Base-by-base conservation (phyloP, 2,797 vertebrate species). In the Corythornis leucogaster region DNA sequence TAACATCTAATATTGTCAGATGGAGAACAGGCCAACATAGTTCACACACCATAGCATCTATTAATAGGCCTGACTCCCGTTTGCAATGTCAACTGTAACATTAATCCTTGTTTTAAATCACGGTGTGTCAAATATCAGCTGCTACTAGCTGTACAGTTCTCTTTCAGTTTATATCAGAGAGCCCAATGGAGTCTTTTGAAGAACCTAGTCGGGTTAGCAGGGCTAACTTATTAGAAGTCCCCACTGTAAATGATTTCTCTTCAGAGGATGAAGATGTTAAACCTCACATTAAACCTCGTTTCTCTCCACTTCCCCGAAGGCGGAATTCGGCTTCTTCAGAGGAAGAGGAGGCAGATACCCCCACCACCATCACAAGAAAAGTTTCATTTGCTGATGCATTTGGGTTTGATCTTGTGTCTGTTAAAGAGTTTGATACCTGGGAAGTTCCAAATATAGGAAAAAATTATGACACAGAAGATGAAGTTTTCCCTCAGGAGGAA, bases 361-460 rank as follows among this genome's bases (percentile, higher is more conserved):
- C 97, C 68, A 85, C 87, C 85, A 98, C 93, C 30, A 87, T 96
- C 13, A 79, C 97, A 63, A 98, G 99, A 94, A 99, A 98, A 96
- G 99, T 99, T 96, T 99, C 99, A 2, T 99, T 99, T 79, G 99
- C 99, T 7, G 99, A 99, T 89, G 98, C 98, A 4, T 99, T 99
- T 89, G 99, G 99, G 79, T 97, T 99, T 86, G 97, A 99, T 96
- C 97, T 99, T 86, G 99, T 99, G 59, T 99, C 99, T 12, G 98
- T 99, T 83, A 99, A 99, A 97, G 99, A 99, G 97, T 99, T 99
- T 14, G 97, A 99, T 95, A 97, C 85, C 42, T 98, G 96, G 84
- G 97, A 95, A 31, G 35, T 97, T 97, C 98, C 97, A 20, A 96
- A 68, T 78, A 57, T 86, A 45, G 96, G 93, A 57, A 96, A 90